phyloP scores from a whole-genome alignment of 2,113 vertebrate species.

The human (Homo sapiens) region DNA sequence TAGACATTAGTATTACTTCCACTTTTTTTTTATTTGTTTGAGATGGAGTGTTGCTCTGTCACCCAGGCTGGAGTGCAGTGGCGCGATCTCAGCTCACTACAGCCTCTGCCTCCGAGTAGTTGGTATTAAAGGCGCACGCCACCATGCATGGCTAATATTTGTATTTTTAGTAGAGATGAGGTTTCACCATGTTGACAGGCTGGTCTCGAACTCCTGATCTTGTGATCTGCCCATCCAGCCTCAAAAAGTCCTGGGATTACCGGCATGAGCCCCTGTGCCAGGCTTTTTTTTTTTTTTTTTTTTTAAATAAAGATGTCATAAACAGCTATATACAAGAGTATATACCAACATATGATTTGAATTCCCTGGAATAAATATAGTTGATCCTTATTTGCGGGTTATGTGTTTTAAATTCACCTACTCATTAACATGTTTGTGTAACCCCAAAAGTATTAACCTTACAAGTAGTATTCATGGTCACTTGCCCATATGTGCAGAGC shows the following conservation, averaged over 20 bases:
- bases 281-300: no score
- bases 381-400: not conserved
- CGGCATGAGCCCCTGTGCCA: no score
- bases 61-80: no score
- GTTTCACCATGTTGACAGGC: no score
- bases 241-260: no score
- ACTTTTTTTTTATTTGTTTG: not conserved
- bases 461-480: not conserved
- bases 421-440: not conserved
- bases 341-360: not conserved
- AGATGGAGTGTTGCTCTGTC: no score
- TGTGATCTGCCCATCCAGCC: no score
- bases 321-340: not conserved
- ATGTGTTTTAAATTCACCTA: not conserved
- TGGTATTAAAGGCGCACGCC: no score
- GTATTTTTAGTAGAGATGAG: no score
- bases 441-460: not conserved
- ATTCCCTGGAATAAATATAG: not conserved
- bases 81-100: no score
- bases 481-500: not conserved
- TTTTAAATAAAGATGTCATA: not conserved
- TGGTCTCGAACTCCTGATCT: no score
- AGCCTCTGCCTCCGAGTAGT: no score
- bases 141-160: accelerated
- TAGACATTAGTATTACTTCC: not conserved